Evolutionary conservation across 1,140 invertebrate species (phyloP), one percentile per base, ranked within the genome.

Genomic region (Pygmarrhopalites habei): DNA sequence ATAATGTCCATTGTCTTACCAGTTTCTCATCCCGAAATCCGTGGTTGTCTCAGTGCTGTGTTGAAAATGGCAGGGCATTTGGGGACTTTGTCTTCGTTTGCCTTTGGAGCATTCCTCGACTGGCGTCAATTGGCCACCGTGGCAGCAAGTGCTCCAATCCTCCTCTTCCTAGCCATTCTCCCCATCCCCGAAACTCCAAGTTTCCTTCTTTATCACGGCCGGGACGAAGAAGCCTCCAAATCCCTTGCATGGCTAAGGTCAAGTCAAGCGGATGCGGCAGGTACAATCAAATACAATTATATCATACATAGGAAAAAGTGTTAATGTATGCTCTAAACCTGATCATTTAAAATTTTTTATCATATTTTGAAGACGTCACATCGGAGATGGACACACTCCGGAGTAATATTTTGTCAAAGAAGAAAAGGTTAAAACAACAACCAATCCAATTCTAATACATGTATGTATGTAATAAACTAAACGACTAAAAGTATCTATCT

Each of bases 121-220:
- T 93, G 90, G 90, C 77, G 87, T 58, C 84, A 89, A 71, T 80
- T 89, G 23, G 88, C 88, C 1, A 75, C 87, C 39, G 80, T 90
- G 10, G 85, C 88, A 1, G 84, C 87, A 0, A 78, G 84, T 23
- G 86, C 86, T 14, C 87, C 88, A 25, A 63, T 77, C 19, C 62
- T 76, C 32, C 67, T 78, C 14, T 72, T 78, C 23, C 51, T 76
- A 14, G 72, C 72, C 25, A 67, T 75, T 30, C 71, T 74, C 30
- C 62, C 84, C 71, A 84, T 91, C 51, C 89, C 89, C 0, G 89
- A 92, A 78, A 90, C 88, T 43, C 89, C 89, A 3, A 87, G 86
- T 62, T 90, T 83, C 73, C 78, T 92, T 32, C 79, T 90, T 5
- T 79, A 88, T 15, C 85, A 72, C 82, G 76, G 87, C 14, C 81